Conservation (phyloP, 2,888 invertebrate genomes). For the Phalera bucephala region DNA sequence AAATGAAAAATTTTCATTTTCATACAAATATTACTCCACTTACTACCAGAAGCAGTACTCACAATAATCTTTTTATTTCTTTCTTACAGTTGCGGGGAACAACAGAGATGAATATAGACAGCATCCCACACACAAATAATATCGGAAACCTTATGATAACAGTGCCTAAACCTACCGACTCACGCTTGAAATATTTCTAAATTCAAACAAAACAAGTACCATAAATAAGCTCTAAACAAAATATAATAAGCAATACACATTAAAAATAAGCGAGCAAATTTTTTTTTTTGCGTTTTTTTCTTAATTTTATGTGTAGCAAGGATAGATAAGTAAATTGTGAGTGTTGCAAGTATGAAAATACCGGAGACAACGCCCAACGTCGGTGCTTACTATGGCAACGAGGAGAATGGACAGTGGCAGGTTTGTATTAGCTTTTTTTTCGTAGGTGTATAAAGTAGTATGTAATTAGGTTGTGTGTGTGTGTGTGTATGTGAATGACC, state of each 20-base stretch:
- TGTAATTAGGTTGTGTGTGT: too few relatives aligned
- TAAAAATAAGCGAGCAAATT: slow-evolving; percentile 15
- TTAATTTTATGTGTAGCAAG: slow-evolving; percentile 39
- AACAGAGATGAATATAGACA: slow-evolving; percentile 66
- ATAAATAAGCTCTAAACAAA: slow-evolving; percentile 18
- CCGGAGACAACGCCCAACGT: slow-evolving; percentile 70
- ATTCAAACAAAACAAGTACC: slow-evolving; percentile 6
- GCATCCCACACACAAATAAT: slow-evolving; percentile 29
- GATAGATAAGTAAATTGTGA: slow-evolving; percentile 10
- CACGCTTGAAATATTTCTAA: slow-evolving; percentile 20
- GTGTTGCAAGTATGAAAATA: slow-evolving; percentile 71
- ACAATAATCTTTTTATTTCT: too few relatives aligned
- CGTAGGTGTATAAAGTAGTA: neutral
- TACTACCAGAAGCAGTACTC: too few relatives aligned
- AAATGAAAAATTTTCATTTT: too few relatives aligned
- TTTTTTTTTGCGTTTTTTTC: slow-evolving; percentile 19
- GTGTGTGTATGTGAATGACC: too few relatives aligned
- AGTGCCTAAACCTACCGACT: slow-evolving; percentile 40
- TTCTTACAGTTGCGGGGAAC: too few relatives aligned
- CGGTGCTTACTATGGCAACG: slow-evolving; percentile 74
- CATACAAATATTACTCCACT: too few relatives aligned
- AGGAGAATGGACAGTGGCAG: slow-evolving; percentile 77
- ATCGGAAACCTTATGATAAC: slow-evolving; percentile 41
- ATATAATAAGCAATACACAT: slow-evolving; percentile 17
- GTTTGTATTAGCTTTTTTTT: slow-evolving; percentile 32